Evolutionary conservation across 2,797 vertebrate species (phyloP).

Genomic region (Rhynchonycteris naso): DNA sequence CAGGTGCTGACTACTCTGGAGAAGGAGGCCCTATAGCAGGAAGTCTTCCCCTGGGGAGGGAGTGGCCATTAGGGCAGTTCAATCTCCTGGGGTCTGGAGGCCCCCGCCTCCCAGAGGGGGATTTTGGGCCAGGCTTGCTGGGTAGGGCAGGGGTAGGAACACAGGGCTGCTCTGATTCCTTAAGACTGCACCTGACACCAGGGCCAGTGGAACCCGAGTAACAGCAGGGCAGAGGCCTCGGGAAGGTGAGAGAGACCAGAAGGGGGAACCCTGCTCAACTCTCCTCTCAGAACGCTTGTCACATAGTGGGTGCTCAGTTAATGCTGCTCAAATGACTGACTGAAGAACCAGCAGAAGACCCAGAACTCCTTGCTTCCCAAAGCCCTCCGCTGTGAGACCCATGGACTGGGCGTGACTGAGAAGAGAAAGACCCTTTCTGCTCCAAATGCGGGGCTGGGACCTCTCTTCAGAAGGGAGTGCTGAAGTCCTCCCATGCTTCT

Average conservation of each 20-base stretch:
- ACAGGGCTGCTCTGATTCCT: neutral
- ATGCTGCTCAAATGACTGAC: neutral
- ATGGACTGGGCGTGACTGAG: rapidly evolving
- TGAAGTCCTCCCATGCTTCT: neutral
- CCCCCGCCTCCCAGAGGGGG: neutral
- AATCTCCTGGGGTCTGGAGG: neutral
- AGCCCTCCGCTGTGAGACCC: neutral
- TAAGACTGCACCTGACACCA: neutral
- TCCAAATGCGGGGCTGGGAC: neutral
- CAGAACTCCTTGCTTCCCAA: neutral
- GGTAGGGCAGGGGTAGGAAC: too few species aligned
- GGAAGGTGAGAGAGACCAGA: neutral
- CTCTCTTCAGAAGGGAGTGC: neutral
- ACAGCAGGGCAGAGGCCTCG: neutral
- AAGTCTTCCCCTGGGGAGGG: neutral
- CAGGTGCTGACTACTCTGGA: neutral
- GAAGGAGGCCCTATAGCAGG: neutral
- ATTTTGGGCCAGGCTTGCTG: neutral
- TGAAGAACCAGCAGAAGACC: neutral
- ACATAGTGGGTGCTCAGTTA: neutral
- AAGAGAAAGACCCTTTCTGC: neutral
- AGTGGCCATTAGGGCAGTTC: neutral
- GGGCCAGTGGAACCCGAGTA: neutral
- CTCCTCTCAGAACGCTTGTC: neutral
- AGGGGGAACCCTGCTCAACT: neutral